phyloP scores from a whole-genome alignment of 2,888 invertebrate genomes.

The Cantharis rustica region DNA sequence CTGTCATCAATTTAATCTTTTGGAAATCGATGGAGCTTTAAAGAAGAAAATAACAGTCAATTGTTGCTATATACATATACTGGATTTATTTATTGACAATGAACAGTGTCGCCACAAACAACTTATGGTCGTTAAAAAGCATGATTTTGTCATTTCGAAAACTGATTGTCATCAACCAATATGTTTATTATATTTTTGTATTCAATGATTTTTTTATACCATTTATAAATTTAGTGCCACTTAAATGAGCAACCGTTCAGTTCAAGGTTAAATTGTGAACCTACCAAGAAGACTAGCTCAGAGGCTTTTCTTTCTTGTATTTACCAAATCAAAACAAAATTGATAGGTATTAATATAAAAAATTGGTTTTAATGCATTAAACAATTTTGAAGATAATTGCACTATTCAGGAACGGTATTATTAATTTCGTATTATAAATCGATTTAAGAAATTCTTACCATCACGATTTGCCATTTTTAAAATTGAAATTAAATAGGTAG shows the following conservation, averaged over 20 bases:
- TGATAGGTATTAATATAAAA: constrained; percentile 2
- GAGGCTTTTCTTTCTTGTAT: not conserved
- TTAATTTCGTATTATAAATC: constrained; percentile 29
- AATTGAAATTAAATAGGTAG: not conserved
- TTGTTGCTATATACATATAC: constrained; percentile 15
- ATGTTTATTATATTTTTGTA: constrained; percentile 17
- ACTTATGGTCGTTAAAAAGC: constrained; percentile 26
- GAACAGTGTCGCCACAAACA: constrained; percentile 27
- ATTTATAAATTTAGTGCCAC: constrained; percentile 8
- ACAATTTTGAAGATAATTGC: not conserved
- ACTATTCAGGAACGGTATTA: constrained; percentile 2
- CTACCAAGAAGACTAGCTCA: not conserved
- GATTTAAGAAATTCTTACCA: constrained; percentile 16
- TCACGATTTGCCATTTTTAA: not conserved
- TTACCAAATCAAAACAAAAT: constrained; percentile 1
- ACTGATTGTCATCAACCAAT: constrained; percentile 30
- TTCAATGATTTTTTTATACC: constrained; percentile 1
- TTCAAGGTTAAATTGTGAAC: constrained; percentile 16
- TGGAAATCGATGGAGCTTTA: constrained; percentile 29
- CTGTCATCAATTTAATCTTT: constrained; percentile 14
- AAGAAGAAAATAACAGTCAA: constrained; percentile 25
- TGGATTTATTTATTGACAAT: constrained; percentile 19
- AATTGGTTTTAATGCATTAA: not conserved
- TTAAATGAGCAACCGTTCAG: constrained; percentile 20
- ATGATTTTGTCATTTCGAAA: constrained; percentile 30